Base-by-base conservation (phyloP, 2,797 vertebrate genomes). In the Dermochelys coriacea region DNA sequence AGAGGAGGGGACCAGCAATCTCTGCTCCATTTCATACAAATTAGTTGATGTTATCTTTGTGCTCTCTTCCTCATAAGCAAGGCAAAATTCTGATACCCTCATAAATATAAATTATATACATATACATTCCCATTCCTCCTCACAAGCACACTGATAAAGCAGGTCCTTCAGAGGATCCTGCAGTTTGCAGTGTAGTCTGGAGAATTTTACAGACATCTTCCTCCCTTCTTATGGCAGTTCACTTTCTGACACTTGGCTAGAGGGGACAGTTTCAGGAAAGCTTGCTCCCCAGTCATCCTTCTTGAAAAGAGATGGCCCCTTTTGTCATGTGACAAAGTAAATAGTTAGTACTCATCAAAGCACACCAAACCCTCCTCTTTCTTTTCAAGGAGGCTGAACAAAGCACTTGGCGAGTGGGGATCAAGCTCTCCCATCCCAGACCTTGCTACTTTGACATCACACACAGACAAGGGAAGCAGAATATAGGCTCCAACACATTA, bases 131-230 rank as follows among this genome's bases (percentile, higher is more conserved):
- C 86, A 12, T 50, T 94, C 91, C 71, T 89, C 86, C 27, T 93
- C 61, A 4, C 37, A 93, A 92, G 55, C 84, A 49, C 80, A 82
- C 84, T 88, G 91, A 15, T 78, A 49, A 12, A 97, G 88, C 8
- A 5, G 12, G 47, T 96, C 88, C 61, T 84, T 34, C 81, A 93
- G 8, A 21, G 10, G 55, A 37, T 85, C 96, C 6, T 95, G 96
- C 54, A 96, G 95, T 93, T 96, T 74, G 31, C 54, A 86, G 78
- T 97, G 93, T 31, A 97, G 85, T 47, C 19, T 86, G 15, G 94
- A 94, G 3, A 97, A 90, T 1, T 11, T 64, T 50, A 96, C 68
- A 41, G 96, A 97, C 8, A 92, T 95, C 75, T n/a, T 80, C 95
- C 68, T 1, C 90, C 88, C 3, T 81, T 10, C 23, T 50, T 3